Percentiles rank a stretch among this genome's conserved stretches.
phyloP scores from a whole-genome alignment of 2,797 vertebrate species.

The Helarctos malayanus region DNA sequence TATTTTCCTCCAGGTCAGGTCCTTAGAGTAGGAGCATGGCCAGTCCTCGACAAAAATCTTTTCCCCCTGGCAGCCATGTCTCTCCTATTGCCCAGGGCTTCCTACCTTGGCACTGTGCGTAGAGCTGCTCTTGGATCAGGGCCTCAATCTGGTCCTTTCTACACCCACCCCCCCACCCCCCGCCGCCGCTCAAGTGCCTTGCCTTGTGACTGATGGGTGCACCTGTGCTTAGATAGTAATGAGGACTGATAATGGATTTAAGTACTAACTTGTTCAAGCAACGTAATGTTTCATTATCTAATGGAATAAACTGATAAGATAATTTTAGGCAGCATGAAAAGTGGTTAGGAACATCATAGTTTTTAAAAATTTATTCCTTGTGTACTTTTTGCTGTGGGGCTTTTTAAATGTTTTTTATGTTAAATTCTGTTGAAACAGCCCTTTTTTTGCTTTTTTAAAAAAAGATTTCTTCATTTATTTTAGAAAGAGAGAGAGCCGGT shows the following conservation, averaged over 20 bases:
- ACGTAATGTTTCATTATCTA: constrained; percentile 48
- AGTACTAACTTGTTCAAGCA: constrained; percentile 51
- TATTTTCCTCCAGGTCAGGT: constrained; percentile 23
- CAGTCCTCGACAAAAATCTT: constrained; percentile 39
- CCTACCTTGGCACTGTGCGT: constrained; percentile 25
- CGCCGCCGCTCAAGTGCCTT: neutral
- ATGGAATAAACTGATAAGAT: constrained; percentile 38
- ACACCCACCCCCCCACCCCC: neutral
- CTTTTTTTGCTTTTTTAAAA: neutral
- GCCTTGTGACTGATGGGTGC: neutral
- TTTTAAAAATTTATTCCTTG: neutral
- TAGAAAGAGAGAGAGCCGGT: neutral
- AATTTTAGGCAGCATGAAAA: constrained; percentile 24
- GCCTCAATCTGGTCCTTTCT: constrained; percentile 18
- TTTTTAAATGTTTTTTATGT: constrained; percentile 25
- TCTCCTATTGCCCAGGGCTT: neutral
- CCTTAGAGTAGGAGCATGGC: neutral
- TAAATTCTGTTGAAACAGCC: constrained; percentile 48
- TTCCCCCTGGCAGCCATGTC: neutral
- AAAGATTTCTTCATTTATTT: neutral
- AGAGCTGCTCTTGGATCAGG: neutral
- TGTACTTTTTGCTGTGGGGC: neutral
- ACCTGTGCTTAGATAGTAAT: constrained; percentile 27
- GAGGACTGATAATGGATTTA: constrained; percentile 53
- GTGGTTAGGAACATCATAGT: neutral